Conservation (phyloP, 2,888 invertebrate species). For the Pterostichus niger region DNA sequence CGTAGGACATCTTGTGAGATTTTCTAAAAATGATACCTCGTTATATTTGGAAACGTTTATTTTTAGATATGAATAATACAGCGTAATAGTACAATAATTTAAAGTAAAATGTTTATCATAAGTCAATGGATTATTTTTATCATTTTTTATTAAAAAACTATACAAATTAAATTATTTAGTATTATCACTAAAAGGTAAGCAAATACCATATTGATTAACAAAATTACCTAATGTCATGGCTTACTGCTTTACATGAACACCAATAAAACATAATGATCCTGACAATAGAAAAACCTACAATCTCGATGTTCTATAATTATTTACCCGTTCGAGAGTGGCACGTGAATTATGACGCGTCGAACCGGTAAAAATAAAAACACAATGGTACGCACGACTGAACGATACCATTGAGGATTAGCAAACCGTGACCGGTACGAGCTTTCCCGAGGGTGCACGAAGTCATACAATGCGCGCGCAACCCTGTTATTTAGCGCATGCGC, state of each 20-base stretch:
- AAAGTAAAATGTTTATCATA: too few species aligned
- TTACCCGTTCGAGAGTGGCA: neutral
- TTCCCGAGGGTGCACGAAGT: conserved; percentile 1
- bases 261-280: conserved; percentile 12
- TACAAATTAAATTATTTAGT: too few species aligned
- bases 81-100: too few species aligned
- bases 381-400: conserved; percentile 28
- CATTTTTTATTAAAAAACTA: too few species aligned
- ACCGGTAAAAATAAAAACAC: conserved; percentile 37
- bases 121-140: too few species aligned
- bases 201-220: too few species aligned
- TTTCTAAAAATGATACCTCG: conserved; percentile 6
- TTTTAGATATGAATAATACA: conserved; percentile 2
- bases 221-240: too few species aligned
- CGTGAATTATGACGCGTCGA: conserved; percentile 22
- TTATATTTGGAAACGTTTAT: conserved; percentile 11
- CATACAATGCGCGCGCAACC: conserved; percentile 10
- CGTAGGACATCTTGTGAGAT: conserved; percentile 17
- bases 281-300: conserved; percentile 16
- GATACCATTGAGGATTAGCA: neutral
- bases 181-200: too few species aligned
- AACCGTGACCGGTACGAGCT: neutral
- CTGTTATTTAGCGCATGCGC: conserved; percentile 10
- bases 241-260: conserved; percentile 1
- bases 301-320: neutral